Base-by-base conservation (phyloP, 2,113 vertebrate species). In the Platycercus adscitus region DNA sequence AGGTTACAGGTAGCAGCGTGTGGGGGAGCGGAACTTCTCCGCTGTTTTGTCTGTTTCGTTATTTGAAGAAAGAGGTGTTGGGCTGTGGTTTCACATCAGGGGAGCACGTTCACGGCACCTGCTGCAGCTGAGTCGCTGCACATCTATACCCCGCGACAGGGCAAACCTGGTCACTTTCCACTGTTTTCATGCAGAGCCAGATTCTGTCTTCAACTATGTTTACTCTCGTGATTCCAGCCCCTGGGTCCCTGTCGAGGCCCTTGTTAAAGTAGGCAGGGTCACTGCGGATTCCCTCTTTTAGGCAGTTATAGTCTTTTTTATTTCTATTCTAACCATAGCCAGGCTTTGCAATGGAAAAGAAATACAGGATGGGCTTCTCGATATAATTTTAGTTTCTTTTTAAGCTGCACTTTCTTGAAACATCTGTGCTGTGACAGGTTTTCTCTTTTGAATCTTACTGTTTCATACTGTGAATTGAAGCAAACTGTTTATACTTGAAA, bases 371-470 rank as follows among this genome's bases (percentile, higher is more conserved):
- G 8, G 39, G 21, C 41, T 72, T 76, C 33, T 28, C n/a, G 13
- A 4, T 68, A 3, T 83, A 17, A 9, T 18, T 76, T 85, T 65
- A 33, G 77, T 91, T 96, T 77, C 20, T 93, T 96, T 94, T 86
- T 46, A 93, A 94, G 49, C 5, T 83, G 55, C 28, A 23, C 72
- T 52, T 89, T 78, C 81, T 46, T 93, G 65, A 95, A 95, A 85
- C 26, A n/a, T 56, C 72, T 12, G 8, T 53, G 28, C 13, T 41
- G 10, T 60, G 66, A 21, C 7, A 44, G 8, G 20, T 70, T 63
- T 66, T 69, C 33, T 15, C 7, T 44, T 61, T 56, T 56, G 55
- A 56, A 23, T 52, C 8, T 52, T 89, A 46, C 49, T 17, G 52
- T 81, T 95, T 77, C 37, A 17, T 78, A 24, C 69, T 39, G 19